Conservation (phyloP, 2,888 invertebrate genomes). For the Watsonalla binaria region DNA sequence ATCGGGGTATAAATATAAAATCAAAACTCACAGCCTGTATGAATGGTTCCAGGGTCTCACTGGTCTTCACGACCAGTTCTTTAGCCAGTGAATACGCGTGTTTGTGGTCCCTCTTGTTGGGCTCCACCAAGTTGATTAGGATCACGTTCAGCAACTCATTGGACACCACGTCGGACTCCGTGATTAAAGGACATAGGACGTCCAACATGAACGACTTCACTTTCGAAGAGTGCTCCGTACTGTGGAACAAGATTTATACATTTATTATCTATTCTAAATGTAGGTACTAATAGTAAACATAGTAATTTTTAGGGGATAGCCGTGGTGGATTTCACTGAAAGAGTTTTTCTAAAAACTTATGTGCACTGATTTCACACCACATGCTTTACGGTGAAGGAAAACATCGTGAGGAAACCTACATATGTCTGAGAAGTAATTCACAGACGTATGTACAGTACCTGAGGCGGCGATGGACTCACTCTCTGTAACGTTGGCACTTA, state of each 20-base stretch:
- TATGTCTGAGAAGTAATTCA: no score
- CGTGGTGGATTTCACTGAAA: no score
- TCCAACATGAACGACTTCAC: constrained; percentile 98
- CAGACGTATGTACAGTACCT: no score
- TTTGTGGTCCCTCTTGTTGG: constrained; percentile 92
- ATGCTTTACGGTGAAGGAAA: no score
- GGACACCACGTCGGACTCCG: constrained; percentile 96
- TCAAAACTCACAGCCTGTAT: constrained; percentile 90
- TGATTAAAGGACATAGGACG: constrained; percentile 94
- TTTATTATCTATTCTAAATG: no score
- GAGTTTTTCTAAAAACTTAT: no score
- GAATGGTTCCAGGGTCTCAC: constrained; percentile 94
- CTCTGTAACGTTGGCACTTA: no score
- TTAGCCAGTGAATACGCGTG: constrained; percentile 94
- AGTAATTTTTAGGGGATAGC: no score
- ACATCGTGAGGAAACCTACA: no score
- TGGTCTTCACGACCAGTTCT: constrained; percentile 94
- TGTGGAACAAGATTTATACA: constrained; percentile 39
- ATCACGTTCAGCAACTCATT: constrained; percentile 96
- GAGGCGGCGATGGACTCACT: no score
- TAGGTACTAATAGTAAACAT: no score
- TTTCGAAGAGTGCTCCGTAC: constrained; percentile 96
- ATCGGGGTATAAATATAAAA: not conserved
- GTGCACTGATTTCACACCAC: no score
- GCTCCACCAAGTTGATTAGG: constrained; percentile 95